These are phyloP conservation scores for Uropsilus gracilis DNA, from an alignment of 2,113 vertebrate genomes.

Conservation along the genomic window DNA sequence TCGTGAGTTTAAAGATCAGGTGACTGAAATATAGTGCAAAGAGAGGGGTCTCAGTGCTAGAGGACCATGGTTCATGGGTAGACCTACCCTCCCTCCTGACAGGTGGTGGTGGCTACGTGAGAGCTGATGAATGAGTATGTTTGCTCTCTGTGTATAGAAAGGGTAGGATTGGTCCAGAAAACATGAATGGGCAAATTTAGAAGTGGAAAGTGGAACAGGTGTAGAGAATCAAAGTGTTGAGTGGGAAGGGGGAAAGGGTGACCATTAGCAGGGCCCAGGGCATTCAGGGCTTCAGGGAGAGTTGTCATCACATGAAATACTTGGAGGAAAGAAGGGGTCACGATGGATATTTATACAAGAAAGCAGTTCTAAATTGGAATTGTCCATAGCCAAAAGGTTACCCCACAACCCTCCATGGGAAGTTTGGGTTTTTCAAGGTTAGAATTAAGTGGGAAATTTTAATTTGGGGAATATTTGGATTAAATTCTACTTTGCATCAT, in stretches of 20 bases:
- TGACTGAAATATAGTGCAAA: not conserved
- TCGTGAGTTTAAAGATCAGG: not conserved
- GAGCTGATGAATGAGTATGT: not conserved
- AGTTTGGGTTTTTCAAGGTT: not conserved
- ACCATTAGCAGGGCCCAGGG: accelerated
- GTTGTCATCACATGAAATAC: not conserved
- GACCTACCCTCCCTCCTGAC: no score
- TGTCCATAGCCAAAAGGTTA: not conserved
- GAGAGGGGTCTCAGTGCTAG: not conserved
- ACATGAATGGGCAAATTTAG: not conserved
- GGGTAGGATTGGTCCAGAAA: not conserved
- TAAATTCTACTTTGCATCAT: not conserved
- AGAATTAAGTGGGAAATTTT: not conserved
- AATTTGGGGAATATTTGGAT: not conserved
- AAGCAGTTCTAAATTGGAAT: not conserved
- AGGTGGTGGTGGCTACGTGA: not conserved
- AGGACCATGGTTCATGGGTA: not conserved
- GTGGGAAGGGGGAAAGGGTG: not conserved
- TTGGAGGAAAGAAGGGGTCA: not conserved
- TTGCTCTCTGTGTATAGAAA: not conserved
- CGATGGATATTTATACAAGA: not conserved
- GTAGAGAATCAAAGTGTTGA: not conserved
- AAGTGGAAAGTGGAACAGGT: not conserved
- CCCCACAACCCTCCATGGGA: not conserved
- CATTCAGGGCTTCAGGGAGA: not conserved